phyloP scores from a whole-genome alignment of 2,888 invertebrate species.

The Actias luna region DNA sequence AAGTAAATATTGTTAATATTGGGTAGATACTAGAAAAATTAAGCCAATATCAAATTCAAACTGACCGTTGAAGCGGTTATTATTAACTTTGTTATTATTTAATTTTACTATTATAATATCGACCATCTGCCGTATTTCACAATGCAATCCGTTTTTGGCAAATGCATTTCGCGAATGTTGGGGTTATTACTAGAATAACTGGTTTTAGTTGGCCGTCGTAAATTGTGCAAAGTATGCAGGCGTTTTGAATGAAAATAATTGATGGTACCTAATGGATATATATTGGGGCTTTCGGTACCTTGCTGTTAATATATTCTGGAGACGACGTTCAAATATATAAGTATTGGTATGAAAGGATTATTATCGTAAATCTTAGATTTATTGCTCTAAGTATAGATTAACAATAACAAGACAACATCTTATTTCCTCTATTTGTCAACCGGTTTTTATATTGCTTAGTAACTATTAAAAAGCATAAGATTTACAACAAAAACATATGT shows the following conservation, averaged over 20 bases:
- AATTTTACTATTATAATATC: constrained; percentile 38
- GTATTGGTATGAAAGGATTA: no score
- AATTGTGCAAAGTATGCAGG: constrained; percentile 26
- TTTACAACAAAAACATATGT: no score
- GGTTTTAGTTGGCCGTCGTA: constrained; percentile 60
- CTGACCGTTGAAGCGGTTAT: constrained; percentile 40
- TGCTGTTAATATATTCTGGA: no score
- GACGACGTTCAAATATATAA: no score
- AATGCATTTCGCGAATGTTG: constrained; percentile 55
- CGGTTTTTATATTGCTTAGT: no score
- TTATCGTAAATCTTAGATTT: neutral
- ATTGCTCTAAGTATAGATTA: no score
- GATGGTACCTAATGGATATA: neutral
- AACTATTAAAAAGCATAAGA: no score
- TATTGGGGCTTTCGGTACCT: no score
- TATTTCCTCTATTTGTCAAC: no score
- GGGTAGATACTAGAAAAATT: neutral
- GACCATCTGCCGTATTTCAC: constrained; percentile 64
- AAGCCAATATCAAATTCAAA: constrained; percentile 17
- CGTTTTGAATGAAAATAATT: constrained; percentile 17
- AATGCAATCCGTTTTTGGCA: constrained; percentile 64
- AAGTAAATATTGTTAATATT: no score
- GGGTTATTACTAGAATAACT: constrained; percentile 53
- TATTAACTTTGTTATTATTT: constrained; percentile 37
- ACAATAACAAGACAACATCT: no score